A percentile compares a stretch with the other conserved stretches of the same genome.
Conservation (phyloP, 2,888 invertebrate species). For the Agrilus cyanescens region DNA sequence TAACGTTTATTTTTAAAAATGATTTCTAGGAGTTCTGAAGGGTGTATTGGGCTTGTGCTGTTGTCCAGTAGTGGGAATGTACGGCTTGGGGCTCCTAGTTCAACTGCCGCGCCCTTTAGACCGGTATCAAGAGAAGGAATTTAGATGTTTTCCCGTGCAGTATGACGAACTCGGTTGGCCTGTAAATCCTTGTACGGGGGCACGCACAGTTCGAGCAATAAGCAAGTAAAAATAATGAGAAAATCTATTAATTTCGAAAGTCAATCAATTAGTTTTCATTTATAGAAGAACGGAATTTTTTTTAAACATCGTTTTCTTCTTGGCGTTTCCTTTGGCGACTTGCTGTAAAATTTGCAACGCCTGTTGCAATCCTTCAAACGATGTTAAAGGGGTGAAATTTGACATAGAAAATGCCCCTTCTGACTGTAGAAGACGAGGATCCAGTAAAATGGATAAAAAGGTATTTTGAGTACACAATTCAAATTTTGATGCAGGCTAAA, state of each 20-base stretch:
- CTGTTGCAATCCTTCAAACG: slow-evolving; percentile 26
- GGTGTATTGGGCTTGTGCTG: slow-evolving; percentile 15
- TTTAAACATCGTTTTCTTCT: slow-evolving; percentile 37
- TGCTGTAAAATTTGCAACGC: slow-evolving; percentile 16
- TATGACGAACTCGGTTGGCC: slow-evolving; percentile 28
- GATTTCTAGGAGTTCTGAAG: slow-evolving; percentile 15
- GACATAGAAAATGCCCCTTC: background rate
- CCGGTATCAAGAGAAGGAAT: slow-evolving; percentile 27
- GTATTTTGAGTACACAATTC: slow-evolving; percentile 2
- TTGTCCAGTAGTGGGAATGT: slow-evolving; percentile 20
- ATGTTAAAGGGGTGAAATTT: slow-evolving; percentile 15
- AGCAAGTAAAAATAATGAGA: slow-evolving; percentile 21
- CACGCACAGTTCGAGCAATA: slow-evolving; percentile 31
- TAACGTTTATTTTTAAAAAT: slow-evolving; percentile 19
- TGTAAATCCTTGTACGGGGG: slow-evolving; percentile 30
- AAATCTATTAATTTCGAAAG: background rate
- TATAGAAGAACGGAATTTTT: slow-evolving; percentile 35
- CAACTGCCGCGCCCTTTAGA: slow-evolving; percentile 21
- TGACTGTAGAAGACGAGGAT: slow-evolving; percentile 12
- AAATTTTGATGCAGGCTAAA: too few species aligned
- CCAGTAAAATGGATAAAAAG: slow-evolving; percentile 8
- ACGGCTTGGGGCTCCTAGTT: slow-evolving; percentile 20
- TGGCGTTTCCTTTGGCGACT: slow-evolving; percentile 34
- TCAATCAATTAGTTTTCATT: slow-evolving; percentile 8
- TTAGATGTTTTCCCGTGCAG: slow-evolving; percentile 24